phyloP scores from a whole-genome alignment of 2,113 vertebrate species.

The Cariama cristata region DNA sequence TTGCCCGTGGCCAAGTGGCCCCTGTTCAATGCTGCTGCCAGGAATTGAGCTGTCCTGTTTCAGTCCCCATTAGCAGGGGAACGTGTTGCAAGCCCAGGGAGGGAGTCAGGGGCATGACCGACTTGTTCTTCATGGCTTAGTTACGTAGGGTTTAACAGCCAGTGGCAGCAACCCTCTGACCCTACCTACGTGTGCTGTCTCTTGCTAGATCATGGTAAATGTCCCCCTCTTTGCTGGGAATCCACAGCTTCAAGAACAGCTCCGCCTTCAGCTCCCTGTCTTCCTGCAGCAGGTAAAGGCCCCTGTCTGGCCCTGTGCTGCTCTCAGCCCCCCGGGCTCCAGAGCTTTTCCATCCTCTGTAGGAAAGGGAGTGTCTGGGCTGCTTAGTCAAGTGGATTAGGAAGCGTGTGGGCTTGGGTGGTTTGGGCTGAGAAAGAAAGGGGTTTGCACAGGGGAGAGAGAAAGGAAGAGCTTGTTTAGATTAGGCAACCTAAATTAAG shows the following conservation, averaged over 20 bases:
- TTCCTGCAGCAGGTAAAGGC: constrained; percentile 94
- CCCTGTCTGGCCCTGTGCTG: constrained; percentile 50
- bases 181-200: constrained; percentile 28
- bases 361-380: background rate
- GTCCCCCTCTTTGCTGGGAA: constrained; percentile 97
- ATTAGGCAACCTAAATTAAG: background rate
- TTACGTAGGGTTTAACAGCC: background rate
- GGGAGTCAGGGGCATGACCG: background rate
- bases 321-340: background rate
- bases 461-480: background rate
- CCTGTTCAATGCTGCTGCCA: background rate
- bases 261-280: constrained; percentile 92
- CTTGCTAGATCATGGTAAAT: constrained; percentile 94
- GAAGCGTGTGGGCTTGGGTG: background rate
- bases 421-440: background rate
- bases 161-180: constrained; percentile 31
- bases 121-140: background rate
- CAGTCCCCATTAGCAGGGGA: background rate
- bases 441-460: background rate
- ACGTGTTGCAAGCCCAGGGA: background rate
- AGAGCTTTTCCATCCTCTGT: background rate
- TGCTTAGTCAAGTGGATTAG: background rate
- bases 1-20: background rate
- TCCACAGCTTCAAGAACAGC: constrained; percentile 96
- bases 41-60: background rate